These are phyloP conservation scores for Rhynchonema sp. DNA, from an alignment of 2,888 invertebrate genomes.

Conservation along the genomic window DNA sequence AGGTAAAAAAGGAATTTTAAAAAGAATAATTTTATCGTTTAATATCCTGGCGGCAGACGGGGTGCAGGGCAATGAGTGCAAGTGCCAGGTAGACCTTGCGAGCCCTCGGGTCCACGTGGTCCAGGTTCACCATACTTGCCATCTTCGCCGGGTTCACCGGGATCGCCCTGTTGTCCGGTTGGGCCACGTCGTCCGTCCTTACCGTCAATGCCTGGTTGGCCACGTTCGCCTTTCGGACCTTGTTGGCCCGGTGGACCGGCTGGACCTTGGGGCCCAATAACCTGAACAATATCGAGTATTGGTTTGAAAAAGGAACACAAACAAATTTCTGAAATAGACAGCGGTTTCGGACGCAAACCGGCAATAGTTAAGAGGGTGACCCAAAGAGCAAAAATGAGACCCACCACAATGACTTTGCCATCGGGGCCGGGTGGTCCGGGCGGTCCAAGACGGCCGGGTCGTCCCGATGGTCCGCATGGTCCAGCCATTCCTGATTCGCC, in stretches of 20 bases:
- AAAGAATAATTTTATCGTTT: too few relatives aligned
- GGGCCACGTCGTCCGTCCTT: conserved; percentile 3
- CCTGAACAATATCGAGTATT: background rate
- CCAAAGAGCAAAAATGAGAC: too few relatives aligned
- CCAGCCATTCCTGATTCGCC: conserved; percentile 10
- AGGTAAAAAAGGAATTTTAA: too few relatives aligned
- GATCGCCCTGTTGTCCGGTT: conserved; percentile 4
- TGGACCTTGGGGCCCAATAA: conserved; percentile 1
- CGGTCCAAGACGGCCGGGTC: background rate
- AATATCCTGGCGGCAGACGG: conserved; percentile 2
- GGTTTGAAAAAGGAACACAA: too few relatives aligned
- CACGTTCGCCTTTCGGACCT: background rate
- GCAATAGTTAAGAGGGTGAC: too few relatives aligned
- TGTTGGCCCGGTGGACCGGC: background rate
- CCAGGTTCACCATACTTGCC: conserved; percentile 2
- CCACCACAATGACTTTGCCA: conserved; percentile 3
- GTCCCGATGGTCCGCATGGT: conserved; percentile 5
- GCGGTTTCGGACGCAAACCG: too few relatives aligned
- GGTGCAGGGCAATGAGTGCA: conserved; percentile 7
- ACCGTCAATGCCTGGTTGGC: background rate
- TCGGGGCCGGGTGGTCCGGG: conserved; percentile 15
- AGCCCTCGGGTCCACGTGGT: background rate
- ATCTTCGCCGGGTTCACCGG: conserved; percentile 3
- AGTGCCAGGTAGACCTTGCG: background rate
- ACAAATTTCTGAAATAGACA: too few relatives aligned